phyloP scores from a whole-genome alignment of 2,113 vertebrate species.

The Drymodes brunneopygia region DNA sequence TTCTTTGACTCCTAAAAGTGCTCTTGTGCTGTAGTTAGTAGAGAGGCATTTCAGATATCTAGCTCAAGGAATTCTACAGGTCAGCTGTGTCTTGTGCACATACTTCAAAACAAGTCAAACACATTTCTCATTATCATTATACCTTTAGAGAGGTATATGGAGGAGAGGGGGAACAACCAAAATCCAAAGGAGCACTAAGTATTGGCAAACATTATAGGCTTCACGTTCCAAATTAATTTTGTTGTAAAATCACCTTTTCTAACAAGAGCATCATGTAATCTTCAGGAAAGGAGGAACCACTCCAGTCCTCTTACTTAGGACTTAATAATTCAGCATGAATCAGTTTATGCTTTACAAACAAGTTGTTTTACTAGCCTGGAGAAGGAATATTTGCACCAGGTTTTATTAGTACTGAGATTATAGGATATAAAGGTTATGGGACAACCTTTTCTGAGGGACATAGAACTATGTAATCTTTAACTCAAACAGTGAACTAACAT shows the following conservation, averaged over 20 bases:
- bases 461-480: background rate
- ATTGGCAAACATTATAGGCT: background rate
- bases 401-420: background rate
- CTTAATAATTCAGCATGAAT: background rate
- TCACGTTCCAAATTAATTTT: background rate
- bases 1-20: conserved; percentile 48
- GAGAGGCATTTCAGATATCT: background rate
- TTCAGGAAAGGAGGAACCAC: conserved; percentile 20
- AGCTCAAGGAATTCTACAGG: background rate
- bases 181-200: background rate
- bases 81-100: background rate
- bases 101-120: background rate
- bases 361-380: background rate
- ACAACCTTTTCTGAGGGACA: background rate
- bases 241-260: background rate
- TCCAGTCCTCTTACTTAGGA: background rate
- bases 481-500: background rate
- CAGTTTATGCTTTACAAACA: background rate
- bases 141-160: background rate
- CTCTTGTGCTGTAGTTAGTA: conserved; percentile 20
- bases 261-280: conserved; percentile 33
- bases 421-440: background rate
- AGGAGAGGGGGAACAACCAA: background rate
- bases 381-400: background rate
- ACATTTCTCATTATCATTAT: background rate